Conservation (phyloP, 2,888 invertebrate species). For the Tenthredo distinguenda region DNA sequence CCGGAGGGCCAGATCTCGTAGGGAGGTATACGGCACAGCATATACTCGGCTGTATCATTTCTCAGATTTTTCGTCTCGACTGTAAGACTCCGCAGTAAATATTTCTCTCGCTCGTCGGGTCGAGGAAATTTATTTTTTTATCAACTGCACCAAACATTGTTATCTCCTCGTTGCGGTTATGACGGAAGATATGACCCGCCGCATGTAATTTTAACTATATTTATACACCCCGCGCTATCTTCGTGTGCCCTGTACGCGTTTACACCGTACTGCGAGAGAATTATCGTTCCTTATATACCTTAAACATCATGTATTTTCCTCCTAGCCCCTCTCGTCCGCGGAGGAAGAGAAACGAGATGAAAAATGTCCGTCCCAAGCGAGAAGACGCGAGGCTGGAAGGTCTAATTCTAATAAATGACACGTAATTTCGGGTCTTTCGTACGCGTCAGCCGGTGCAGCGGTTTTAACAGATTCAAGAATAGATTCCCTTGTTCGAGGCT, state of each 20-base stretch:
- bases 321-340: not conserved
- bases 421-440: conserved; percentile 33
- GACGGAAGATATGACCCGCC: not conserved
- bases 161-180: conserved; percentile 23
- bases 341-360: not conserved
- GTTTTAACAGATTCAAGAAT: conserved; percentile 28
- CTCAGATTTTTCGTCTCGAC: not conserved
- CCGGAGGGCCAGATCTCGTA: not conserved
- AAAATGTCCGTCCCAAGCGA: not conserved
- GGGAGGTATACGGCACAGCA: not conserved
- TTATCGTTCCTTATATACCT: conserved; percentile 11
- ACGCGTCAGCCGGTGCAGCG: conserved; percentile 22
- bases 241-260: not conserved
- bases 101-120: not conserved
- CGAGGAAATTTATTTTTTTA: not conserved
- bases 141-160: conserved; percentile 32
- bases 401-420: conserved; percentile 48
- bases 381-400: conserved; percentile 5
- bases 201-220: conserved; percentile 7
- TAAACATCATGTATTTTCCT: not conserved
- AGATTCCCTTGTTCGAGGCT: conserved; percentile 47
- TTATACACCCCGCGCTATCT: not conserved
- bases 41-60: not conserved
- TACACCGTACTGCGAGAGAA: not conserved
- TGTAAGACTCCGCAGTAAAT: not conserved